Evolutionary conservation across 1,140 invertebrate species (phyloP), one percentile per base, ranked within the genome.

Genomic region (Psix sp.): DNA sequence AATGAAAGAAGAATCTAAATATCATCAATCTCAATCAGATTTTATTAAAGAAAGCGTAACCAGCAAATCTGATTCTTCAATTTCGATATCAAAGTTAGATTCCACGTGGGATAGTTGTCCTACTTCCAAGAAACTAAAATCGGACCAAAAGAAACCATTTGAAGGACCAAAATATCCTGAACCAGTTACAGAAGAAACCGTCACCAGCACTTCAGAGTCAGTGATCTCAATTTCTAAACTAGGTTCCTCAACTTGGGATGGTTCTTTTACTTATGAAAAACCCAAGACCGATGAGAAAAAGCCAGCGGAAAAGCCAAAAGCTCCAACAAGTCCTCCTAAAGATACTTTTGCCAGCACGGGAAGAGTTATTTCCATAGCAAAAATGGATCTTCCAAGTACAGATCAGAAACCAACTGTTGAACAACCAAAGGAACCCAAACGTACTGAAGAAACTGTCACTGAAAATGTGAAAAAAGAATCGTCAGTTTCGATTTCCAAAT

Each of bases 211-310:
- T 21, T 40, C 21, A 0, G 45, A 67, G 20, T 21, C 52, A 11
- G 21, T 2, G 5, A 39, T 43, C 3, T 51, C 54, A 0, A 54
- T 36, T 1, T 45, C 65, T 0, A 70, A 70, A 36, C 81, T 54
- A 81, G 87, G 40, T 29, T 83, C 87, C 45, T 88, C 88, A 0
- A 81, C 83, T 5, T 89, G 88, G 88, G 88, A 89, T 26, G 88
- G 88, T 1, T 86, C 87, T 18, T 89, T 89, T 14, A 17, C 39
- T 24, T 33, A 35, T n/a, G 54, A 65, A 31, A 60, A 42, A 15
- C 16, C 24, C 21, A 65, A 43, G 48, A 10, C 10, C 2, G 56
- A 74, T 3, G 5, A 68, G 0, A 77, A 70, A 21, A 67, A 29
- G 26, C 7, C n/a, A 2, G 26, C n/a, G 26, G 26, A 29, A 7